phyloP scores from a whole-genome alignment of 2,797 vertebrate genomes.

The Sebastes reedi region DNA sequence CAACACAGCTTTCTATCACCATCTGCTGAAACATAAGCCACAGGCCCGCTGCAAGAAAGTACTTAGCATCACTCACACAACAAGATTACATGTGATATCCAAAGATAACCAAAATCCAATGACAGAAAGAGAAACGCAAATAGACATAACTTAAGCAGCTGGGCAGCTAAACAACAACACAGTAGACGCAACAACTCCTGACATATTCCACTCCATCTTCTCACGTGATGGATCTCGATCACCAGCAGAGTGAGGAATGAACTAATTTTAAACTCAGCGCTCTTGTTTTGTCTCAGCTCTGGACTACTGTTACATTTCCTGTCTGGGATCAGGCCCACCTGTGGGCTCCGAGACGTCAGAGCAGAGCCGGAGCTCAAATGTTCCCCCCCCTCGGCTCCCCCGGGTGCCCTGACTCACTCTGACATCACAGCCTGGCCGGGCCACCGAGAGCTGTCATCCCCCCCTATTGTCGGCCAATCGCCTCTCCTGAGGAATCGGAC shows the following conservation, averaged over 20 bases:
- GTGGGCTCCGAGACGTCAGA: slow-evolving; percentile 47
- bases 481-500: slow-evolving; percentile 36
- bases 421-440: slow-evolving; percentile 61
- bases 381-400: slow-evolving; percentile 48
- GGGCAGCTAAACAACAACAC: background rate
- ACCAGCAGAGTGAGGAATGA: slow-evolving; percentile 24
- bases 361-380: slow-evolving; percentile 37
- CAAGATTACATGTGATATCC: slow-evolving; percentile 10
- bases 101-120: slow-evolving; percentile 8
- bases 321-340: slow-evolving; percentile 69
- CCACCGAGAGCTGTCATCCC: slow-evolving; percentile 55
- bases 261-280: slow-evolving; percentile 51
- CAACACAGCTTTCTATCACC: slow-evolving; percentile 24
- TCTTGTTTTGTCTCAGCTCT: slow-evolving; percentile 60
- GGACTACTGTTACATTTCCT: slow-evolving; percentile 57
- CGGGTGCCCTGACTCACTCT: slow-evolving; percentile 64
- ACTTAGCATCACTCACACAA: slow-evolving; percentile 11
- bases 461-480: slow-evolving; percentile 46
- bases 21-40: slow-evolving; percentile 47
- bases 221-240: background rate
- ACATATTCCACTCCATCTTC: slow-evolving; percentile 1
- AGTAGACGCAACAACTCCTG: slow-evolving; percentile 14
- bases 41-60: slow-evolving; percentile 2
- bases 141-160: background rate
- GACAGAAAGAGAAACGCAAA: background rate